Percentiles rank a stretch among this genome's conserved stretches.
Conservation (phyloP, 2,797 vertebrate species). For the Alfaro cultratus region DNA sequence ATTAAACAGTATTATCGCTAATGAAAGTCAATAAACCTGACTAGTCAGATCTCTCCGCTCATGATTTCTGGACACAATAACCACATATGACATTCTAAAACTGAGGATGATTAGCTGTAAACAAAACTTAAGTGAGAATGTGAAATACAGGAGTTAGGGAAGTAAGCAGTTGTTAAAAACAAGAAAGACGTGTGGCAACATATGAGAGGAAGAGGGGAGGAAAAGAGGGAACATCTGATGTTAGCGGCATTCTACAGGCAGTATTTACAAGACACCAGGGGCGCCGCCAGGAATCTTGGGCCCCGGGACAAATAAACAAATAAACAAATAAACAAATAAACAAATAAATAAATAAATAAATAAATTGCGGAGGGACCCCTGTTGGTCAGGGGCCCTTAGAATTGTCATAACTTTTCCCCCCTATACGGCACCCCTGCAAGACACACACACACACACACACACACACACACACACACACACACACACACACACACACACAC, state of each 20-base stretch:
- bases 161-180: slow-evolving; percentile 27
- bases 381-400: too few species aligned
- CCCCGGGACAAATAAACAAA: too few species aligned
- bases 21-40: neutral
- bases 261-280: slow-evolving; percentile 20
- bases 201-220: slow-evolving; percentile 15
- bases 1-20: neutral
- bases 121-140: slow-evolving; percentile 17
- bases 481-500: too few species aligned
- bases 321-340: too few species aligned
- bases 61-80: slow-evolving; percentile 51
- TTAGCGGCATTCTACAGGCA: slow-evolving; percentile 46
- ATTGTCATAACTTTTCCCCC: too few species aligned
- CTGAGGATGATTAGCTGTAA: slow-evolving; percentile 16
- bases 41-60: neutral
- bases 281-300: too few species aligned
- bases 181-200: slow-evolving; percentile 27
- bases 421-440: too few species aligned
- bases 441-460: slow-evolving; percentile 36
- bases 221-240: slow-evolving; percentile 33
- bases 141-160: slow-evolving; percentile 24
- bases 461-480: slow-evolving; percentile 60
- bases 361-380: too few species aligned
- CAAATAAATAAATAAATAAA: too few species aligned
- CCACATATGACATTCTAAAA: slow-evolving; percentile 18